Evolutionary conservation across 2,888 invertebrate genomes (phyloP), one percentile per base, ranked within the genome.

Genomic region (Peribatodes rhomboidaria): DNA sequence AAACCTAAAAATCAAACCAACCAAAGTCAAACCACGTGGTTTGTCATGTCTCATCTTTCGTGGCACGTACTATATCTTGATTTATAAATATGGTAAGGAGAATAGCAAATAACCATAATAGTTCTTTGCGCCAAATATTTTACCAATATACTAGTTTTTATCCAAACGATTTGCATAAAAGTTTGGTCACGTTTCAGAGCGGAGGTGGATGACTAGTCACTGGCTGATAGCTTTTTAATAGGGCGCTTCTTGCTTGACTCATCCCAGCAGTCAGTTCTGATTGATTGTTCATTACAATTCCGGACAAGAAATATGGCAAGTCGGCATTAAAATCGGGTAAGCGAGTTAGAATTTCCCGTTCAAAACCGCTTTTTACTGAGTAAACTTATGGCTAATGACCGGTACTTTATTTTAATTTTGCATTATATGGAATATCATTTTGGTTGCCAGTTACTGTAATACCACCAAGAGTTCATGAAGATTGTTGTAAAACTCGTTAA

Each of bases 191-290:
- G 60, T 65, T 57, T 47, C 44, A 41, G 18, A 54, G 65, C 55
- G 49, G 60, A 50, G 63, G 50, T 57, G 67, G 64, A 60, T 70
- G 62, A 70, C 61, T 62, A 62, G 63, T 62, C 55, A 58, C 49
- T 35, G 61, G 75, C 76, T 83, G 80, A 85, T 85, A 80, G 80
- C 76, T 81, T 83, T 85, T 81, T 84, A 84, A 85, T 84, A 80
- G 73, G 71, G 69, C 73, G 68, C 53, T 66, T 71, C 55, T 67
- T 66, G 68, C 76, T 78, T 79, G 81, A 83, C 74, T 84, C 82
- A 82, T 79, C 77, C 70, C 18, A 61, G 62, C 71, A 71, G 75
- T 76, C 77, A 73, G 56, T 58, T 76, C 75, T 82, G 81, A 85
- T 85, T 83, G 82, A 85, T 83, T 79, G 75, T 78, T 60, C 50